A percentile compares a stretch with the other conserved stretches of the same genome.
phyloP scores from a whole-genome alignment of 2,888 invertebrate genomes.

The Drosophila paranaensis region DNA sequence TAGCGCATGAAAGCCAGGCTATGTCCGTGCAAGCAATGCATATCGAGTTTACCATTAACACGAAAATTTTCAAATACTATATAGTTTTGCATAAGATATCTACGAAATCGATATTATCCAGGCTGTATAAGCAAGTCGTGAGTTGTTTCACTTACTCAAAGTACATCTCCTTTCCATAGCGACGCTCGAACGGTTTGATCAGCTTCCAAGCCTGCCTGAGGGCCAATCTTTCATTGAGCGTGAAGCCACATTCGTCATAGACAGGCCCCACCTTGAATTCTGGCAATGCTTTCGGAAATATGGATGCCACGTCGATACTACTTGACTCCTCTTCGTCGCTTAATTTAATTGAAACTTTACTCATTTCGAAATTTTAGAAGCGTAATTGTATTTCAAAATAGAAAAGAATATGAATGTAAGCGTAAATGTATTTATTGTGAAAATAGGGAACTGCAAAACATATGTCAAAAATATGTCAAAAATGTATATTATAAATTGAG shows the following conservation, averaged over 20 bases:
- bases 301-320: constrained; percentile 6
- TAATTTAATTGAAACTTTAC: constrained; percentile 16
- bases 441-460: background rate
- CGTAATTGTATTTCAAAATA: constrained; percentile 4
- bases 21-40: constrained; percentile 65
- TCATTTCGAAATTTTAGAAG: constrained; percentile 26
- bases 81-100: constrained; percentile 67
- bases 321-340: background rate
- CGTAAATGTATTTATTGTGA: background rate
- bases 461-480: background rate
- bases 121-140: background rate
- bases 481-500: background rate
- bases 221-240: constrained; percentile 60
- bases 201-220: constrained; percentile 67
- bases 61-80: constrained; percentile 65
- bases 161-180: constrained; percentile 51
- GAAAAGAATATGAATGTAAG: background rate
- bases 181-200: constrained; percentile 52
- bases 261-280: constrained; percentile 37
- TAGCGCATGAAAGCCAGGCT: constrained; percentile 52
- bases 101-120: constrained; percentile 22
- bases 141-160: constrained; percentile 37
- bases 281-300: constrained; percentile 79
- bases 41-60: constrained; percentile 44
- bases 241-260: constrained; percentile 65